phyloP scores from a whole-genome alignment of 2,797 vertebrate species.

The Yasuhikotakia modesta region DNA sequence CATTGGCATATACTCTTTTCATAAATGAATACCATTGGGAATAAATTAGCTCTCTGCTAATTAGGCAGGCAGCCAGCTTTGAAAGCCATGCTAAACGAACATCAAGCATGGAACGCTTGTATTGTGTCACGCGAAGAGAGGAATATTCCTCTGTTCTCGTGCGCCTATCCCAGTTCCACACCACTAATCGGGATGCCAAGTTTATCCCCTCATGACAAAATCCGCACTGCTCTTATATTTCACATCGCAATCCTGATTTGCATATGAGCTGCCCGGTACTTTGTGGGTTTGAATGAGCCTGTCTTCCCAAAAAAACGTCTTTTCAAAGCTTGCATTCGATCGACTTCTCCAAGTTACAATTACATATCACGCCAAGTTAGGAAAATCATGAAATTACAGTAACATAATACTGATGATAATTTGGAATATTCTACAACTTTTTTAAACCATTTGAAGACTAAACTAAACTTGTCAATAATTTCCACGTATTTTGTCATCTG shows the following conservation, averaged over 20 bases:
- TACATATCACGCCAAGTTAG: constrained; percentile 33
- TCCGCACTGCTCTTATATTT: constrained; percentile 32
- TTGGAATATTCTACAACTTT: no score
- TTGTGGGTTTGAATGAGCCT: constrained; percentile 30
- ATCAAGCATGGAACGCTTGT: constrained; percentile 48
- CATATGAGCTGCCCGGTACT: neutral
- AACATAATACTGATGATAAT: no score
- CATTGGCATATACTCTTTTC: constrained; percentile 45
- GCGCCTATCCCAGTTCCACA: constrained; percentile 44
- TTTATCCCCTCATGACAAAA: constrained; percentile 47
- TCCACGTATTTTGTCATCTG: no score
- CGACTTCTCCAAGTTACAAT: constrained; percentile 30
- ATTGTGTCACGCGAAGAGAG: constrained; percentile 52
- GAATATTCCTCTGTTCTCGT: constrained; percentile 49
- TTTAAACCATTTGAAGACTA: no score
- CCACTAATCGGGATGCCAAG: constrained; percentile 47
- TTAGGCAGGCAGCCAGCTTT: constrained; percentile 59
- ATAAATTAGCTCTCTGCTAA: constrained; percentile 64
- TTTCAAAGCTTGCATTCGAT: constrained; percentile 26
- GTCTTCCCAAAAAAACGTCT: constrained; percentile 18
- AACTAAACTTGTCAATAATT: no score
- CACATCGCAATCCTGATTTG: constrained; percentile 25
- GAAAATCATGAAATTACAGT: constrained; percentile 3
- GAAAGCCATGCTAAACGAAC: constrained; percentile 58
- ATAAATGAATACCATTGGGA: constrained; percentile 62